Evolutionary conservation across 2,888 invertebrate species (phyloP), one percentile per base, ranked within the genome.

Genomic region (Syritta pipiens): DNA sequence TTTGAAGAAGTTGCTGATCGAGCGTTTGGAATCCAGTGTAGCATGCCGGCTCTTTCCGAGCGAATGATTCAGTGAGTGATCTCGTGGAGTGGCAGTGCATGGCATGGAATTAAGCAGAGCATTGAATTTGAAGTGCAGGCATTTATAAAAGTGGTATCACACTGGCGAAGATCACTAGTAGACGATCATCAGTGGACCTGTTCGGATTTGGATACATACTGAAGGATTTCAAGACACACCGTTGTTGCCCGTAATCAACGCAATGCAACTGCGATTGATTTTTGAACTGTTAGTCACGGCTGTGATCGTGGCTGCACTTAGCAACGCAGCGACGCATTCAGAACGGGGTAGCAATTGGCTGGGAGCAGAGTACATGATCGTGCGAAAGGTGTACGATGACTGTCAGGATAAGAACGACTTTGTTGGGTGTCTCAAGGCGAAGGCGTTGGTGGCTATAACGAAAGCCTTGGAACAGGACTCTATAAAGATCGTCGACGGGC

Each of bases 351-450:
- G 22, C 63, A 72, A 30, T 9, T 84, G 83, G 84, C 37, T 83
- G 22, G 90, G 91, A n/a, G 90, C 92, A 1, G 92, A 92, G 84
- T 90, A 92, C 83, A 86, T 89, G 72, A 89, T 92, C 81, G 88
- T 91, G 83, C 91, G 91, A 84, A 91, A 91, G 86, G 90, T 92
- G 82, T 92, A 92, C 84, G 92, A 92, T 81, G 92, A 92, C 84
- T 92, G 92, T 86, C 91, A 91, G 88, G 88, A 90, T 75, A 91
- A 91, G 82, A 90, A 90, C 84, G 92, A 92, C 84, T 90, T 92
- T 84, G 89, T 91, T 62, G 89, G 89, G 84, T 92, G 92, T 85
- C 89, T 92, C 57, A 92, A 92, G 86, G 90, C 91, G 82, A 92
- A 92, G 84, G 92, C 92, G 35, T 86, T 92, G 60, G 88, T 89